Conservation (phyloP, 1,140 invertebrate species). For the Euwallacea fornicatus region DNA sequence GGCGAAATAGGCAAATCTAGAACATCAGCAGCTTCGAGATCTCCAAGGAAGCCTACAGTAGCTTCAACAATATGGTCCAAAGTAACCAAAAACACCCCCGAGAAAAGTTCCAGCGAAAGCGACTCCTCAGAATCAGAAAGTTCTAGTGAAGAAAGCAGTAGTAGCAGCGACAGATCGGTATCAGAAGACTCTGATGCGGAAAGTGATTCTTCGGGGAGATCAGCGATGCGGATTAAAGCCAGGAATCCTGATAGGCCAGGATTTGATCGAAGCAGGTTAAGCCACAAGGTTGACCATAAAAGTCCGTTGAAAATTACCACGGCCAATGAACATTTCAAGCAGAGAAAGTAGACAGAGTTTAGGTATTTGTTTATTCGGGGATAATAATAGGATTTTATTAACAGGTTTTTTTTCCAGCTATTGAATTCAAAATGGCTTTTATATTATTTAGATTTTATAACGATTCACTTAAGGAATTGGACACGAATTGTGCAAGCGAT, state of each 20-base stretch:
- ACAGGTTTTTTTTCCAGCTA: no score
- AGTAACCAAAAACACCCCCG: constrained; percentile 21
- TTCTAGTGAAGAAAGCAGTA: constrained; percentile 21
- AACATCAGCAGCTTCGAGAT: constrained; percentile 51
- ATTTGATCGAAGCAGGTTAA: constrained; percentile 38
- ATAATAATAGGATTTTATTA: no score
- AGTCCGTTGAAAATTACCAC: constrained; percentile 51
- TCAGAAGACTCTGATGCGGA: constrained; percentile 27
- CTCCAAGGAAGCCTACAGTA: constrained; percentile 49
- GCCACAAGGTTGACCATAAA: constrained; percentile 38
- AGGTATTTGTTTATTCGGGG: no score
- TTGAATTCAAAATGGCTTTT: no score
- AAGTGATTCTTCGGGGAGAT: constrained; percentile 26
- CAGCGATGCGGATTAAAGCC: constrained; percentile 9
- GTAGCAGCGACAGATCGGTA: constrained; percentile 20
- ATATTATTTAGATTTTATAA: no score
- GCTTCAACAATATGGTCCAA: constrained; percentile 52
- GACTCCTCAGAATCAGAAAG: constrained; percentile 19
- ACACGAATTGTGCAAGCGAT: no score
- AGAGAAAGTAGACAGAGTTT: background rate
- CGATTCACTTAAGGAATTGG: no score
- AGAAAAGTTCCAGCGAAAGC: constrained; percentile 29
- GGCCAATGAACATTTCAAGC: constrained; percentile 45
- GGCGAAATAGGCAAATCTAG: constrained; percentile 27
- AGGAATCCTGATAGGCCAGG: constrained; percentile 41